Evolutionary conservation across 1,140 invertebrate species (phyloP).

Genomic region (Philaenus spumarius): DNA sequence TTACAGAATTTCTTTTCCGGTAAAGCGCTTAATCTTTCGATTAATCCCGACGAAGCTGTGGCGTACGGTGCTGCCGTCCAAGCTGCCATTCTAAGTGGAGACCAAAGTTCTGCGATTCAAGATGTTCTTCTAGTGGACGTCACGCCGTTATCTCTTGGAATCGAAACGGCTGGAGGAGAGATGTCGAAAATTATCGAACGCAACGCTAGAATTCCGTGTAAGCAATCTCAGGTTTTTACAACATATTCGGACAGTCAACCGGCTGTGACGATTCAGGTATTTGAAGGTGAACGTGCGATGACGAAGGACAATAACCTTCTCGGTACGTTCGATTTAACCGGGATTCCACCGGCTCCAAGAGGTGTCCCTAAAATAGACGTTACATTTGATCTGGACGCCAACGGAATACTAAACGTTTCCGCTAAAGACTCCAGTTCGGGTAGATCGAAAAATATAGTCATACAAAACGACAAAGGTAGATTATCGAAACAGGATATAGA

Average conservation of each 20-base stretch:
- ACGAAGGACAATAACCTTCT: too few species aligned
- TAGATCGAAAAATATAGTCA: slow-evolving; percentile 46
- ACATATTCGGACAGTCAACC: slow-evolving; percentile 63
- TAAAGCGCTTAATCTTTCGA: slow-evolving; percentile 96
- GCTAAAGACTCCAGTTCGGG: slow-evolving; percentile 48
- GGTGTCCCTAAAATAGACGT: slow-evolving; percentile 39
- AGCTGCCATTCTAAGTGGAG: too few species aligned
- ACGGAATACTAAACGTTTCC: slow-evolving; percentile 61
- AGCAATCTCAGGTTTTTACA: slow-evolving; percentile 52
- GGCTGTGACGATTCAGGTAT: slow-evolving; percentile 63
- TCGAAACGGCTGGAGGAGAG: too few species aligned
- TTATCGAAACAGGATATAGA: slow-evolving; percentile 49
- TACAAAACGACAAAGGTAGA: slow-evolving; percentile 51
- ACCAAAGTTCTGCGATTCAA: too few species aligned
- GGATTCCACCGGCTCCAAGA: slow-evolving; percentile 56
- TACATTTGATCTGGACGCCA: slow-evolving; percentile 60
- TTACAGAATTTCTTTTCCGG: slow-evolving; percentile 98
- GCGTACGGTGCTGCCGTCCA: slow-evolving; percentile 79
- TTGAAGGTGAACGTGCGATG: slow-evolving; percentile 58
- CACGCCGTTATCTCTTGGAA: slow-evolving; percentile 42
- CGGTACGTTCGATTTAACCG: slow-evolving; percentile 67
- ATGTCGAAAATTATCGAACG: slow-evolving; percentile 56
- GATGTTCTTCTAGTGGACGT: slow-evolving; percentile 48
- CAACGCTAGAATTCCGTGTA: slow-evolving; percentile 54
- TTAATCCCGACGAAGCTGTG: slow-evolving; percentile 93